Evolutionary conservation across 2,113 vertebrate genomes (phyloP), one percentile per base, ranked within the genome.

Genomic region (Amphiprion percula): DNA sequence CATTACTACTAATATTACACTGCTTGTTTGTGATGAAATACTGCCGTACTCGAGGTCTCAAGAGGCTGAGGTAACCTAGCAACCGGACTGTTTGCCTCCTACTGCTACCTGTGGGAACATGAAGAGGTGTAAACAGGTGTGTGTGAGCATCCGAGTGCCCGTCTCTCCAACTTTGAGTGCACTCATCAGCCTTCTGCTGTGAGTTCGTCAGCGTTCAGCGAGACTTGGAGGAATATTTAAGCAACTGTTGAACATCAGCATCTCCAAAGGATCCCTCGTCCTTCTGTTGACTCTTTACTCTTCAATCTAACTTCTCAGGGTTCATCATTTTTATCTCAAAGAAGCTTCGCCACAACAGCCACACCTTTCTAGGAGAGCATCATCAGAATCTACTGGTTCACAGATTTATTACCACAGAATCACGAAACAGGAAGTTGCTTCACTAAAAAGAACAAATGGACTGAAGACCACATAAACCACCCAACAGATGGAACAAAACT

Each of bases 91-190:
- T 87, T 88, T 85, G 74, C 52, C 75, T 85, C 84, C 74, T 72
- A 3, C 64, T 50, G 78, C 19, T n/a, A 54, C 84, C 70, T n/a
- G 14, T 5, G 88, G 89, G 87, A 92, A 80, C 53, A 62, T 14
- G 54, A 19, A 77, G 58, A 23, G 24, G 33, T 74, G 92, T 91
- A 93, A 93, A 94, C 89, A 91, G 52, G 84, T 77, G 62, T 62
- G 24, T 67, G 52, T 66, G 44, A 74, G 26, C 49, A 1, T 37
- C 16, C 16, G 30, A 58, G 66, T 33, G 24, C 58, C 53, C 19
- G 23, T 26, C 74, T 80, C 46, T 79, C 19, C 11, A 56, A 68
- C 28, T 66, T 44, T 59, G 61, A 72, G 54, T 0, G 10, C 53
- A 62, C 6, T 26, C 5, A 4, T 63, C 26, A 78, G 30, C 54